A percentile compares a stretch with the other conserved stretches of the same genome.
Evolutionary conservation across 53 echinoderm and acorn worm genomes (phyloP).

Genomic region (Patiria pectinifera): DNA sequence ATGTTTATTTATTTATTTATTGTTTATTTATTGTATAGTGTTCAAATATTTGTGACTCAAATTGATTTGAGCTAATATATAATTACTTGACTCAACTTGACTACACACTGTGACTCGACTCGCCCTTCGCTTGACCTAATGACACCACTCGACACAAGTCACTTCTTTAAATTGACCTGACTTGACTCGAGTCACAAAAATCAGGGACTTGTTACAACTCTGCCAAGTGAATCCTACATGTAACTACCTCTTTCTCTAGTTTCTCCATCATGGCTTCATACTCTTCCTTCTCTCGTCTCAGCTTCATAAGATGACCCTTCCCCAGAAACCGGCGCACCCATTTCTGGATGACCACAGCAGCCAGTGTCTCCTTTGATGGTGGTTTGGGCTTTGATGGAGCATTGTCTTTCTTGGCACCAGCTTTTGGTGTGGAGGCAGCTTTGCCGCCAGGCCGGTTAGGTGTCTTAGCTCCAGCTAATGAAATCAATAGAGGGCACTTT

Average conservation of each 20-base stretch:
- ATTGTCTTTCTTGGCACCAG: conserved; percentile 1
- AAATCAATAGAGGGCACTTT: too few relatives aligned
- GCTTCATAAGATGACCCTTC: conserved; percentile 60
- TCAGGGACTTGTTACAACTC: too few relatives aligned
- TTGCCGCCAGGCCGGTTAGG: conserved; percentile 45
- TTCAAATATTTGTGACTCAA: too few relatives aligned
- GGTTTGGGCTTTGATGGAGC: conserved; percentile 74
- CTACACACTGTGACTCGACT: too few relatives aligned
- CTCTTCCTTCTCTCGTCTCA: conserved; percentile 84
- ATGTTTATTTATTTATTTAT: too few relatives aligned
- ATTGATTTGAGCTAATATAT: too few relatives aligned
- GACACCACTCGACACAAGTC: too few relatives aligned
- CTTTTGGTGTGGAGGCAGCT: conserved; percentile 31
- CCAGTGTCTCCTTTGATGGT: conserved; percentile 84
- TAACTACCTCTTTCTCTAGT: conserved; percentile 91
- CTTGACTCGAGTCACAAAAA: too few relatives aligned
- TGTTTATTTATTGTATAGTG: too few relatives aligned
- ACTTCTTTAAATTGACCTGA: too few relatives aligned
- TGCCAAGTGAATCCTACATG: not conserved
- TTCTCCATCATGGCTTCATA: conserved; percentile 97
- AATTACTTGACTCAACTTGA: too few relatives aligned
- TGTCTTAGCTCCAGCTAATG: conserved; percentile 61
- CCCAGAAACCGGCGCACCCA: conserved; percentile 90
- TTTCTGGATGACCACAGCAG: conserved; percentile 91
- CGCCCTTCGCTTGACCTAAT: too few relatives aligned